Conservation (phyloP, 1,140 invertebrate genomes). For the Neotoxoptera formosana region DNA sequence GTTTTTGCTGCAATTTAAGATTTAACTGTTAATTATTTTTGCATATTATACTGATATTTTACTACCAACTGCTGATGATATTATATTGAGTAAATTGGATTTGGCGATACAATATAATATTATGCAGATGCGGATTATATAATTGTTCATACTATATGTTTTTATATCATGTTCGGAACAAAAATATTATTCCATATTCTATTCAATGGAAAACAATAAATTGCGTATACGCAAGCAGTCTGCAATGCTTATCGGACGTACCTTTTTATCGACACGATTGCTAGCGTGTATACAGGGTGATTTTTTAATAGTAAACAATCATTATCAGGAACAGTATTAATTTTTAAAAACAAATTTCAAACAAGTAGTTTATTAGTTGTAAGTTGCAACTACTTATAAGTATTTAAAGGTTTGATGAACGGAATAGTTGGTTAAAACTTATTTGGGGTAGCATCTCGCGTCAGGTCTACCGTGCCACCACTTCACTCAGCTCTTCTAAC, state of each 20-base stretch:
- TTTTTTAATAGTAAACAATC: neutral
- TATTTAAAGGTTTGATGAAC: neutral
- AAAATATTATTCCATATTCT: neutral
- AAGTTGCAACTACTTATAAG: neutral
- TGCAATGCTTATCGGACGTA: constrained; percentile 16
- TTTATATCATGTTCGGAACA: neutral
- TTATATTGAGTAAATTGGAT: neutral
- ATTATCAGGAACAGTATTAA: neutral
- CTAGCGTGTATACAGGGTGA: neutral
- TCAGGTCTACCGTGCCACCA: no score
- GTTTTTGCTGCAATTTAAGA: neutral
- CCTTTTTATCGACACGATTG: constrained; percentile 34
- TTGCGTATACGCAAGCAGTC: neutral
- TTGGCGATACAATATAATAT: neutral
- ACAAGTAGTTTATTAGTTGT: neutral
- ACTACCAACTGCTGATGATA: neutral
- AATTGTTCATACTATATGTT: neutral
- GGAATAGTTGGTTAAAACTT: neutral
- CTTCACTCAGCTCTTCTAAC: no score
- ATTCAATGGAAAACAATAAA: constrained; percentile 23
- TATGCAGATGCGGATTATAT: neutral
- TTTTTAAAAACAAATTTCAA: neutral
- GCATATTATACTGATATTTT: neutral
- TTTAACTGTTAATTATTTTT: neutral
- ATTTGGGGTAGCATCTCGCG: neutral